These are phyloP conservation scores for Hemitrygon akajei DNA, from an alignment of 2,797 vertebrate species.

Conservation along the genomic window DNA sequence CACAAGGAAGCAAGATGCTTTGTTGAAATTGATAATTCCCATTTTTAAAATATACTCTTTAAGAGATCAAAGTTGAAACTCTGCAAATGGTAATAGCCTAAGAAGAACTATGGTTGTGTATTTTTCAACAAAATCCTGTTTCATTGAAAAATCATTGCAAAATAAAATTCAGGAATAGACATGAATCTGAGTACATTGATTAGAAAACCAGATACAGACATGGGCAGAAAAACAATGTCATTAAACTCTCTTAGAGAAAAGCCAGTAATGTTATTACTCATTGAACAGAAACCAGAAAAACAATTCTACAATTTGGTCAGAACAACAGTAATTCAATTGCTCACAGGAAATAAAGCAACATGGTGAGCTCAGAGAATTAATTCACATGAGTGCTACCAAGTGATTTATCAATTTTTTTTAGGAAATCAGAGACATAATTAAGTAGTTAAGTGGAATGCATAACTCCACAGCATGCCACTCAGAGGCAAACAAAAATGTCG, in stretches of 20 bases:
- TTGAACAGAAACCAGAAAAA: not conserved
- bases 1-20: too few species aligned
- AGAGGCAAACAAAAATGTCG: conserved; percentile 20
- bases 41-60: not conserved
- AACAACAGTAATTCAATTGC: conserved; percentile 36
- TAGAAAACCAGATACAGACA: not conserved
- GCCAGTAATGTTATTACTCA: conserved; percentile 22
- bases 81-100: not conserved
- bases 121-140: not conserved
- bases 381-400: conserved; percentile 18
- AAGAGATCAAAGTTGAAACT: not conserved
- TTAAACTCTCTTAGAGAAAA: not conserved
- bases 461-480: conserved; percentile 42
- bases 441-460: conserved; percentile 45
- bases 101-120: not conserved
- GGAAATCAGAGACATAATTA: conserved; percentile 39
- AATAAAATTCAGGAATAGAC: not conserved
- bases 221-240: not conserved
- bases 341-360: conserved; percentile 39
- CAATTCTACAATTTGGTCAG: not conserved
- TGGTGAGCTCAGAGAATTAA: not conserved
- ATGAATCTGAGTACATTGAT: not conserved
- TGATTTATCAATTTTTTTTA: conserved; percentile 22
- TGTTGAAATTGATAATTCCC: not conserved
- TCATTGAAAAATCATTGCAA: not conserved